These are phyloP conservation scores for Narcine bancroftii DNA, from an alignment of 2,113 vertebrate genomes.

Conservation along the genomic window DNA sequence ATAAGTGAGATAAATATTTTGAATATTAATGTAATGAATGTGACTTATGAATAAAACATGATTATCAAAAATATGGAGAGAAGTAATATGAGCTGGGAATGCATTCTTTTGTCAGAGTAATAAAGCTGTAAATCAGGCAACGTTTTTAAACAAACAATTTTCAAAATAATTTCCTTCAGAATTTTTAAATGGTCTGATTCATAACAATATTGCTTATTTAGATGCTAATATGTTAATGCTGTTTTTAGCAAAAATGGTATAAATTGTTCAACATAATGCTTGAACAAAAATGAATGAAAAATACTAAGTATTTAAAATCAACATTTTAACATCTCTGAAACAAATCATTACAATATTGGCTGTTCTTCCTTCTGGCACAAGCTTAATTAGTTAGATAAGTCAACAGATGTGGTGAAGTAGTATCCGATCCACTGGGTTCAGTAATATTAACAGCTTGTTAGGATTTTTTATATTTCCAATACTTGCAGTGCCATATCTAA, in stretches of 20 bases:
- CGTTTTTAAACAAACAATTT: not conserved
- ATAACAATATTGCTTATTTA: not conserved
- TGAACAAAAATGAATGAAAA: not conserved
- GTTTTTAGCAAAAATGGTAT: not conserved
- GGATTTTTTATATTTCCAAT: not conserved
- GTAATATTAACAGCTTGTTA: not conserved
- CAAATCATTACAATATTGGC: not conserved
- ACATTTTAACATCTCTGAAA: not conserved
- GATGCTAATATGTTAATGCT: not conserved
- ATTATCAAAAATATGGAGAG: not conserved
- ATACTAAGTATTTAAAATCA: not conserved
- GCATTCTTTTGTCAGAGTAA: not conserved
- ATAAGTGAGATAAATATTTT: slow-evolving; percentile 31
- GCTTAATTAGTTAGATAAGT: not conserved
- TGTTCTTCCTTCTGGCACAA: not conserved
- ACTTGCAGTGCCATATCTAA: too few species aligned
- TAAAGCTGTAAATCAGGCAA: not conserved
- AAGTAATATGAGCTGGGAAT: slow-evolving; percentile 6
- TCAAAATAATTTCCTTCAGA: not conserved
- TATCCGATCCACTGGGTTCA: not conserved
- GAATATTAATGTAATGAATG: slow-evolving; percentile 12
- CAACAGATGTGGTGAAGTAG: not conserved
- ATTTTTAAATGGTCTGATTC: not conserved
- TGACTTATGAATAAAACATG: slow-evolving; percentile 15
- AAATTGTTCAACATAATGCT: not conserved